These are phyloP conservation scores for Steromphala cineraria DNA, from an alignment of 2,888 invertebrate species.

Conservation along the genomic window DNA sequence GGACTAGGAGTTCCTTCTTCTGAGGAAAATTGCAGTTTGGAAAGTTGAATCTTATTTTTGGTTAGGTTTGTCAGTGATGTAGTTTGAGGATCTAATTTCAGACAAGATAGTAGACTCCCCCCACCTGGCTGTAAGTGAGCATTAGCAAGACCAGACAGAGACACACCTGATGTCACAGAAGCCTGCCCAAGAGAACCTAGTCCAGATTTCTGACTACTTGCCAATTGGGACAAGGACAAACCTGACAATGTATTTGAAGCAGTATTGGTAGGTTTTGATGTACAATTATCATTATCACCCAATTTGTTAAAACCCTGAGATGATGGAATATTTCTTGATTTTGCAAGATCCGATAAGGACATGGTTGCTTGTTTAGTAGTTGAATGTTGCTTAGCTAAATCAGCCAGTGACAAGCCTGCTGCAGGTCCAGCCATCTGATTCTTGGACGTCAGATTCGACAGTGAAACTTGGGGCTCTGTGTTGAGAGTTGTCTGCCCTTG, in stretches of 20 bases:
- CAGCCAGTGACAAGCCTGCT: conserved; percentile 21
- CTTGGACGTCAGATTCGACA: conserved; percentile 25
- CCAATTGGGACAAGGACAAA: conserved; percentile 38
- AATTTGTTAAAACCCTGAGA: neutral
- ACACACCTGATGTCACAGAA: neutral
- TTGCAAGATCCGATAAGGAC: conserved; percentile 14
- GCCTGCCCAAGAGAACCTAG: neutral
- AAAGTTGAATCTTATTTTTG: conserved; percentile 4
- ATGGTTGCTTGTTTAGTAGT: neutral
- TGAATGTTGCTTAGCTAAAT: conserved; percentile 28
- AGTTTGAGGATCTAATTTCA: neutral
- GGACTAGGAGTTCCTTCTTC: neutral
- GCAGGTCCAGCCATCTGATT: neutral
- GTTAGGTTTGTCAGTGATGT: conserved; percentile 16
- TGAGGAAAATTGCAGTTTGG: neutral
- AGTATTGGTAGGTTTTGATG: neutral
- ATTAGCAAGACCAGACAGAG: conserved; percentile 25
- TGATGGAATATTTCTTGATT: neutral
- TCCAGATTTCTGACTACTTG: conserved; percentile 29
- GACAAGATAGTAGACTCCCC: neutral
- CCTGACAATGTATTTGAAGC: neutral
- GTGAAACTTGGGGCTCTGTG: neutral
- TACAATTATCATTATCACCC: neutral
- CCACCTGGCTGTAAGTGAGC: neutral
- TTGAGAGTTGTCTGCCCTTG: neutral